Conservation (phyloP, 2,113 vertebrate genomes). For the Scytalopus superciliaris region DNA sequence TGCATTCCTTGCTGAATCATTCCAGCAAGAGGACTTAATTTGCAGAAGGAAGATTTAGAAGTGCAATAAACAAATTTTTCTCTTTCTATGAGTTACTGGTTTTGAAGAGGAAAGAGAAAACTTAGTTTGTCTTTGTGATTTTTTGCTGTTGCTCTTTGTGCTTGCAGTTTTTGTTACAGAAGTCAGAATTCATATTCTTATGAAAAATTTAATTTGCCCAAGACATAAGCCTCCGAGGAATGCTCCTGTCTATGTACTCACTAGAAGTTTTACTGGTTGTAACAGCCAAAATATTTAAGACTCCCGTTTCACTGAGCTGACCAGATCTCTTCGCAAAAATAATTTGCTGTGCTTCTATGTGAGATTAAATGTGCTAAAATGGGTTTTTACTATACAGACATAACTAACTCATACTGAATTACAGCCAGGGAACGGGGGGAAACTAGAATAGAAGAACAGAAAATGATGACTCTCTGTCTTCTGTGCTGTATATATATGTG, state of each 20-base stretch:
- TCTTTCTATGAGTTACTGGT: neutral
- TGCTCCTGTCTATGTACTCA: neutral
- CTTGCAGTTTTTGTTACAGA: neutral
- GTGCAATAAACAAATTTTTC: neutral
- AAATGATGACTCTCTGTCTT: neutral
- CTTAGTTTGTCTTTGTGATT: neutral
- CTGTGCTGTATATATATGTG: neutral
- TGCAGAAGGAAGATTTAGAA: neutral
- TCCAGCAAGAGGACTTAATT: neutral
- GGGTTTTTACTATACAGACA: neutral
- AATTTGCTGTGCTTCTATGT: neutral
- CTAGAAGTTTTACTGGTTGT: neutral
- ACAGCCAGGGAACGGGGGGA: rapidly evolving
- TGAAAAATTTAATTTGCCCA: neutral
- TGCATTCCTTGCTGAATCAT: neutral
- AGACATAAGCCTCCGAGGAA: neutral
- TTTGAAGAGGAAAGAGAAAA: neutral
- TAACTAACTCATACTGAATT: neutral
- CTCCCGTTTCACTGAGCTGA: neutral
- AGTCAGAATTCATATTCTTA: neutral
- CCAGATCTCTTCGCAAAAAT: neutral
- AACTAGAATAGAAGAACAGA: neutral
- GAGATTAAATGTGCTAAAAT: neutral
- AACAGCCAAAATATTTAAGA: neutral
- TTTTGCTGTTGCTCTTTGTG: neutral